Evolutionary conservation across 92 coral and sea anemone genomes (phyloP).

Genomic region (Montipora capitata): DNA sequence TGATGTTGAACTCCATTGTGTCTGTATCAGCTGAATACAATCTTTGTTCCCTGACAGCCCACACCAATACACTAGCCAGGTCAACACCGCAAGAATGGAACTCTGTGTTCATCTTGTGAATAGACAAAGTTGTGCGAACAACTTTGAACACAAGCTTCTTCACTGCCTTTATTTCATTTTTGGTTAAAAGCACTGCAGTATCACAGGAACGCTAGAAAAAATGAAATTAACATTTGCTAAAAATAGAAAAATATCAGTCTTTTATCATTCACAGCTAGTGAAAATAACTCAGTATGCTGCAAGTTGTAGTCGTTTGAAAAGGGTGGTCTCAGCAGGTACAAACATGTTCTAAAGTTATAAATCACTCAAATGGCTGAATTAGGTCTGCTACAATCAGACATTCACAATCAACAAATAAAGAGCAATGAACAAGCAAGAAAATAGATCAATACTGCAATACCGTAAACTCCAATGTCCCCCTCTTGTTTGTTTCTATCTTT

Average conservation of each 20-base stretch:
- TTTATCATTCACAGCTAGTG: too few relatives aligned
- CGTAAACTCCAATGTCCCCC: neutral
- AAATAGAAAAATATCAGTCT: neutral
- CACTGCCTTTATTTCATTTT: conserved; percentile 67
- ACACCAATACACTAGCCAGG: conserved; percentile 33
- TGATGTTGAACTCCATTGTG: conserved; percentile 26
- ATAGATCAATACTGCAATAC: neutral
- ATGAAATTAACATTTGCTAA: neutral
- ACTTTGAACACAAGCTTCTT: conserved; percentile 57
- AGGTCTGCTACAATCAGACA: neutral
- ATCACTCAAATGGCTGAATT: neutral
- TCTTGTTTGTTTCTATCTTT: neutral
- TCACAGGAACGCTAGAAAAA: conserved; percentile 32
- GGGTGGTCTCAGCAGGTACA: neutral
- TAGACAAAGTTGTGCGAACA: conserved; percentile 40
- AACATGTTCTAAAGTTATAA: neutral
- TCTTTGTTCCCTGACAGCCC: conserved; percentile 42
- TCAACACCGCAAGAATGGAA: conserved; percentile 53
- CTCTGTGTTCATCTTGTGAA: conserved; percentile 52
- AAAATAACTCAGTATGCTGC: neutral
- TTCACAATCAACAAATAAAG: neutral
- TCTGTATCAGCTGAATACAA: neutral
- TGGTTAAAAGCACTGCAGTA: conserved; percentile 47
- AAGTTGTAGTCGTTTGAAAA: neutral
- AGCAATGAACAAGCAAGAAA: neutral